Base-by-base conservation (phyloP, 2,888 invertebrate genomes). In the Caenorhabditis parvicauda region DNA sequence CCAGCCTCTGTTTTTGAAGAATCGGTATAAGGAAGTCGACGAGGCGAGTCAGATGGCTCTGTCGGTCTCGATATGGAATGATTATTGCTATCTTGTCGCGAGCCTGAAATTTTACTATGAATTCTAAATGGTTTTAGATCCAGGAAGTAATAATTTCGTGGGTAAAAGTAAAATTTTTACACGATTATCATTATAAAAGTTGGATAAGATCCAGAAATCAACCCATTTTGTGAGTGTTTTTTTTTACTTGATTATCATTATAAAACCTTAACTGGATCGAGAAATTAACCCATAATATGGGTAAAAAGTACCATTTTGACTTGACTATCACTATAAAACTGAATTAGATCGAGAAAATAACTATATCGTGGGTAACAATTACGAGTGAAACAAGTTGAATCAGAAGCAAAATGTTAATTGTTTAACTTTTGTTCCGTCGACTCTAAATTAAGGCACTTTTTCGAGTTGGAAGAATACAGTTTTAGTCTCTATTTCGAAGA, bases 61-160 rank as follows among this genome's bases (percentile, higher is more conserved):
- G 75, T 4, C 81, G 68, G 54, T 81, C 81, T n/a, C 81, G 72
- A 61, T 77, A 82, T 5, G 82, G 82, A 46, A 82, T 79, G 38
- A 82, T 76, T 3, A 82, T 67, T 9, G 82, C 82, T 4, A 82
- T 79, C 44, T 70, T 64, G 44, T 68, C 59, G 1, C 60, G 53
- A 39, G 66, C 67, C 60, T 76, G 59, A 46, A 58, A 44, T 19
- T 32, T 14, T n/a, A 19, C n/a, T n/a, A n/a, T n/a, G n/a, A n/a
- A n/a, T n/a, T 32, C n/a, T 12, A 32, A 32, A 32, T 32, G 35
- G 41, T 17, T 41, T 14, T 41, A 14, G 17, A 41, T 17, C 19
- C 7, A 12, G 19, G 41, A 12, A 17, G 7, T 7, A 14, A 41
- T 7, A 41, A 17, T 41, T 14, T 41, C 17, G 14, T 14, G 19